Conservation (phyloP, 2,113 vertebrate genomes). For the Erinaceus europaeus region DNA sequence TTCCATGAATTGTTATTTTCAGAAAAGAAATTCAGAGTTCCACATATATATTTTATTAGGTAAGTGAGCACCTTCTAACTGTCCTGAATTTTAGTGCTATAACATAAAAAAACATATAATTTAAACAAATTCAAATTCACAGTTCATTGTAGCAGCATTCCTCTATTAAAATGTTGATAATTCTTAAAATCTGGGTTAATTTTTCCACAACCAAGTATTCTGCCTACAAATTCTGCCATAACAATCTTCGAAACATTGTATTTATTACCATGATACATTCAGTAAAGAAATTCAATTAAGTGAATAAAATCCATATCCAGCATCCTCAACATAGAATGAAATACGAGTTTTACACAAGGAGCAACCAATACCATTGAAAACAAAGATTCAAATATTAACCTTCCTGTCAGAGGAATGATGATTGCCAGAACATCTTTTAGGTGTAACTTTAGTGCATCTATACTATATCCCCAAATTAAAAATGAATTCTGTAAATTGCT, state of each 20-base stretch:
- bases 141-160: neutral
- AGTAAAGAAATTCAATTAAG: neutral
- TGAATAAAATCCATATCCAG: neutral
- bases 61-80: neutral
- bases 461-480: neutral
- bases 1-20: constrained; percentile 13
- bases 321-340: constrained; percentile 1
- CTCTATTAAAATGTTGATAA: neutral
- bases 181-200: neutral
- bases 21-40: constrained; percentile 61
- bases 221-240: neutral
- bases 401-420: neutral
- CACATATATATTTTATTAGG: constrained; percentile 16
- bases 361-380: constrained; percentile 32
- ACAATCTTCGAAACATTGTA: neutral
- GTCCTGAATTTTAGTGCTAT: neutral
- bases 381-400: constrained; percentile 43
- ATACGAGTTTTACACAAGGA: neutral
- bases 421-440: neutral
- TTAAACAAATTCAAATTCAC: neutral
- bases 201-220: constrained; percentile 25
- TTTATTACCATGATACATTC: neutral
- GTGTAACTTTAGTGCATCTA: neutral
- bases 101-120: neutral
- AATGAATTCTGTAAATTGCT: too few species aligned